phyloP scores from a whole-genome alignment of 2,113 vertebrate genomes.

The Montifringilla adamsi region DNA sequence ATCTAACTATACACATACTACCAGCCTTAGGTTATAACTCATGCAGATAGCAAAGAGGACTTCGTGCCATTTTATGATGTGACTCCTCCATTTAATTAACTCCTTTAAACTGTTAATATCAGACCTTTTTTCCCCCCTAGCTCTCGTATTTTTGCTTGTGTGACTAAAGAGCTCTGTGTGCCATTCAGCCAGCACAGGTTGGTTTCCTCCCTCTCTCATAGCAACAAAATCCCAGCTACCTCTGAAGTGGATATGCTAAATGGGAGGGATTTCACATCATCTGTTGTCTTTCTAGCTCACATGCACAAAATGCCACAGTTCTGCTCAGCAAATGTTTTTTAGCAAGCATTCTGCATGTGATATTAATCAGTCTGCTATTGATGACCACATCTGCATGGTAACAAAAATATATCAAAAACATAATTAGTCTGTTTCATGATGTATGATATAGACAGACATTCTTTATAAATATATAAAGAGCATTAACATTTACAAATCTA shows the following conservation, averaged over 20 bases:
- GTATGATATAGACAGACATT: background rate
- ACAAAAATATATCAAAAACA: background rate
- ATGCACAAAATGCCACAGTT: background rate
- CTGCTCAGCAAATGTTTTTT: background rate
- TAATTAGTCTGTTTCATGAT: constrained; percentile 26
- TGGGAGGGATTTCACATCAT: background rate
- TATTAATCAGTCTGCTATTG: background rate
- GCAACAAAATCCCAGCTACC: constrained; percentile 51
- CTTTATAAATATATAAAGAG: background rate
- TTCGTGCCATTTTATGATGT: constrained; percentile 46
- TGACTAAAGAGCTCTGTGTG: background rate
- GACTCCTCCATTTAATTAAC: constrained; percentile 68
- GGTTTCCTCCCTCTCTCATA: constrained; percentile 27
- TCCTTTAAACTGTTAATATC: constrained; percentile 4
- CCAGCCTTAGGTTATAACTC: constrained; percentile 46
- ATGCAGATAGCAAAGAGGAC: constrained; percentile 46
- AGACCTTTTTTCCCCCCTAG: background rate
- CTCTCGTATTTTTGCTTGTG: background rate
- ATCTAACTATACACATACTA: constrained; percentile 49
- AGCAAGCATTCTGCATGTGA: background rate
- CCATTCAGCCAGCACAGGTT: constrained; percentile 8
- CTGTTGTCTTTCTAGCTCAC: background rate
- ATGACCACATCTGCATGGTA: background rate
- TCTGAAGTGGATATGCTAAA: constrained; percentile 25
- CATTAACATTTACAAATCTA: background rate